Evolutionary conservation across 2,888 invertebrate genomes (phyloP).

Genomic region (Parnassius orleans): DNA sequence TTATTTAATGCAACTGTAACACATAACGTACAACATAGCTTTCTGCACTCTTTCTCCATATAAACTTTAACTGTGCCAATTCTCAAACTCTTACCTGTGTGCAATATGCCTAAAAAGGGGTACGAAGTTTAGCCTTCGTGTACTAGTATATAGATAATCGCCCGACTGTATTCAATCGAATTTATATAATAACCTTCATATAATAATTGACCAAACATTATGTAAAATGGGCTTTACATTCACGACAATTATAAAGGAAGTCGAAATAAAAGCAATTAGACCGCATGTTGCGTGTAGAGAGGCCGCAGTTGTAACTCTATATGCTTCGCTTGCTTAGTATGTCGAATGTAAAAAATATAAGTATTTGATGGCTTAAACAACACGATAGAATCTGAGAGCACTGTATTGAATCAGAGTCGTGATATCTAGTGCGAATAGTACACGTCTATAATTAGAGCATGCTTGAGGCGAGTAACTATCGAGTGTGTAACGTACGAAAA

Average conservation of each 20-base stretch:
- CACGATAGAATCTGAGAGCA: constrained; percentile 13
- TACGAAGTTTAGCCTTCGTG: too few species aligned
- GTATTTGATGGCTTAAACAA: constrained; percentile 19
- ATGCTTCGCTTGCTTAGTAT: constrained; percentile 18
- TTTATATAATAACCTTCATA: too few species aligned
- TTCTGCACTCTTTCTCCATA: too few species aligned
- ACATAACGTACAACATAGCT: too few species aligned
- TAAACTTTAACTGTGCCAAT: too few species aligned
- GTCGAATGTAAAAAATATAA: constrained; percentile 20
- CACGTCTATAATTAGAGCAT: constrained; percentile 17
- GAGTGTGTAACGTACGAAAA: constrained; percentile 6
- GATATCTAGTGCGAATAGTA: constrained; percentile 16
- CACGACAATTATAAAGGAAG: not conserved
- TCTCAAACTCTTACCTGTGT: too few species aligned
- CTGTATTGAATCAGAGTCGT: constrained; percentile 19
- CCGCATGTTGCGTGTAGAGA: constrained; percentile 13
- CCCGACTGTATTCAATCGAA: too few species aligned
- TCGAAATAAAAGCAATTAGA: constrained; percentile 3
- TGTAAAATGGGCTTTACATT: too few species aligned
- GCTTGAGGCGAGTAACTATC: constrained; percentile 6
- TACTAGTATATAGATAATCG: too few species aligned
- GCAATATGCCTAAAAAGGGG: too few species aligned
- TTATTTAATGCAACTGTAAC: too few species aligned
- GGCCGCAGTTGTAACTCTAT: constrained; percentile 15
- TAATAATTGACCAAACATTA: too few species aligned